Conservation (phyloP, 30 jellyfish, hydroid and myxozoan genomes). For the Hydractinia echinata region DNA sequence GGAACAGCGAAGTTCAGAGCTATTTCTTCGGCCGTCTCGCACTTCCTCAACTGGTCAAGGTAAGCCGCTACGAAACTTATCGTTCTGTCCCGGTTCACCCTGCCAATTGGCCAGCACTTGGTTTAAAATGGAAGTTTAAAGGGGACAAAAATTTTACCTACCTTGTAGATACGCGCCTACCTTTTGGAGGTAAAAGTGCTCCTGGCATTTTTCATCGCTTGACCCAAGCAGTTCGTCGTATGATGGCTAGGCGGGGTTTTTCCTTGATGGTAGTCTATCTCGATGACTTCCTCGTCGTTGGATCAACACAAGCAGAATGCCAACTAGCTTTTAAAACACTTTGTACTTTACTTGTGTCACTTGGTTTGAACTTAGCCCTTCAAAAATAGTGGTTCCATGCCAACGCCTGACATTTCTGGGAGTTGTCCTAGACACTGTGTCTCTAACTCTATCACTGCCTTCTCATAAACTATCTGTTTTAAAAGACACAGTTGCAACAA, state of each 20-base stretch:
- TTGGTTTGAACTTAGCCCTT: neutral
- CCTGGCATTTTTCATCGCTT: too few relatives aligned
- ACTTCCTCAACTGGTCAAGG: neutral
- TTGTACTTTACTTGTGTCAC: neutral
- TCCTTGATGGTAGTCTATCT: too few relatives aligned
- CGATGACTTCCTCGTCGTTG: too few relatives aligned
- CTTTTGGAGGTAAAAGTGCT: too few relatives aligned
- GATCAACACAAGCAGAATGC: neutral
- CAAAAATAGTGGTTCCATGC: neutral
- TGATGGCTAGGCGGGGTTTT: too few relatives aligned
- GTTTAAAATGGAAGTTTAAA: too few relatives aligned
- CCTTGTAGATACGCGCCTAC: too few relatives aligned
- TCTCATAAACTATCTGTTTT: neutral
- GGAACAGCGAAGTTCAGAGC: too few relatives aligned
- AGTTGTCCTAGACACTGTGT: neutral
- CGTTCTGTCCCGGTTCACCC: too few relatives aligned
- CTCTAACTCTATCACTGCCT: neutral
- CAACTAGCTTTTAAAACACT: neutral
- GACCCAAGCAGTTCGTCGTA: too few relatives aligned
- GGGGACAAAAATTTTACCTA: too few relatives aligned
- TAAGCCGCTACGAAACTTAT: constrained; percentile 8
- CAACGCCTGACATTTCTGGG: neutral
- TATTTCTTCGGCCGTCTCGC: neutral
- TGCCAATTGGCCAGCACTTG: too few relatives aligned
- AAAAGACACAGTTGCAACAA: neutral